phyloP scores from a whole-genome alignment of 2,888 invertebrate species.

The Dorcus hopei region DNA sequence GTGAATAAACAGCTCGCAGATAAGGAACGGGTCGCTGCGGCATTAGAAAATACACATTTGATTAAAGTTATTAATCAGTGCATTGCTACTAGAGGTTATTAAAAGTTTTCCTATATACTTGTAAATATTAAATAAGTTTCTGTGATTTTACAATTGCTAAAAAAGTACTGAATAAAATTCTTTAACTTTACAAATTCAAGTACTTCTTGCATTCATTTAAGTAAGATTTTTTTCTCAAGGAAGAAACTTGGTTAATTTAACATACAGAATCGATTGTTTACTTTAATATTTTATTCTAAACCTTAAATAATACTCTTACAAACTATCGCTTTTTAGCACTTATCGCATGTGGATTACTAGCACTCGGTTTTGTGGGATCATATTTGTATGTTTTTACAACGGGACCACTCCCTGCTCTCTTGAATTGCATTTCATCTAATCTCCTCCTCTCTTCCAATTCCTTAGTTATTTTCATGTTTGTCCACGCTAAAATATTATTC shows the following conservation, averaged over 20 bases:
- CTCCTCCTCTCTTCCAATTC: constrained; percentile 74
- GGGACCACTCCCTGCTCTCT: constrained; percentile 82
- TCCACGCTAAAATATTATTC: constrained; percentile 61
- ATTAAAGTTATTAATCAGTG: constrained; percentile 95
- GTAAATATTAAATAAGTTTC: background rate
- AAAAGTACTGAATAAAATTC: background rate
- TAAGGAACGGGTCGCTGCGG: constrained; percentile 96
- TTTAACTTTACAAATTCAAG: background rate
- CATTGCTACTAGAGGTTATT: constrained; percentile 45
- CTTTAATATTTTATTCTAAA: background rate
- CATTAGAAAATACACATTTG: constrained; percentile 88
- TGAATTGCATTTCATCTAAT: constrained; percentile 75
- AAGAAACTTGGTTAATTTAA: background rate
- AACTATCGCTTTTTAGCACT: constrained; percentile 56
- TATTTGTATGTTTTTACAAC: constrained; percentile 82
- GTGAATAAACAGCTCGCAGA: constrained; percentile 98
- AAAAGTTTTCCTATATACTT: background rate
- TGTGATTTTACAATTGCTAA: background rate
- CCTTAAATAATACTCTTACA: constrained; percentile 14
- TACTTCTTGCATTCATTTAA: too few relatives aligned
- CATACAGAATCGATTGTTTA: too few relatives aligned
- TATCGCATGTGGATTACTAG: constrained; percentile 44
- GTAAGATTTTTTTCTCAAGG: background rate
- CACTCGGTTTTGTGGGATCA: constrained; percentile 67
- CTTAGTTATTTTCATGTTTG: constrained; percentile 74